phyloP scores from a whole-genome alignment of 2,113 vertebrate genomes.

The Mionectes macconnelli region DNA sequence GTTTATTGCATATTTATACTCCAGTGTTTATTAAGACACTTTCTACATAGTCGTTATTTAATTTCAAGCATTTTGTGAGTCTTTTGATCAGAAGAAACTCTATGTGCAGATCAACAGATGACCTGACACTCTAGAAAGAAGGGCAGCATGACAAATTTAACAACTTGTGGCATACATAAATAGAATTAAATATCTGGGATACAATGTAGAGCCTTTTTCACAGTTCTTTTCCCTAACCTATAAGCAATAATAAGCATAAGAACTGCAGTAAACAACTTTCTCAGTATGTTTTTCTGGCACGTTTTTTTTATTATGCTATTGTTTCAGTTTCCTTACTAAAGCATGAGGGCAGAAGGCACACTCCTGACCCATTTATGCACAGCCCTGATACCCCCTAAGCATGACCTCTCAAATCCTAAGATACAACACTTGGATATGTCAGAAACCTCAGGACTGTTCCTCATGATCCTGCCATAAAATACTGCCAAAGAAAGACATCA shows the following conservation, averaged over 20 bases:
- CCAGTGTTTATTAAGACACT: not conserved
- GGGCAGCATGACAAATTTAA: not conserved
- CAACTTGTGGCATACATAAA: not conserved
- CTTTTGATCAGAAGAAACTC: not conserved
- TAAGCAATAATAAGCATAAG: not conserved
- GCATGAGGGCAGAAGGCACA: not conserved
- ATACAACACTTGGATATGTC: rapidly evolving
- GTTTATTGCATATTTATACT: not conserved
- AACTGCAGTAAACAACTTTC: not conserved
- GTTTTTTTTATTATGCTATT: not conserved
- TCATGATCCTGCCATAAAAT: not conserved
- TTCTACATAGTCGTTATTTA: not conserved
- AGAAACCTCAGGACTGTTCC: not conserved
- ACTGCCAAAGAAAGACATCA: not conserved
- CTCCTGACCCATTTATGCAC: not conserved
- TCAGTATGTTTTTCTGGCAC: not conserved
- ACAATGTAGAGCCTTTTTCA: not conserved
- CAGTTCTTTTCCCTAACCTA: not conserved
- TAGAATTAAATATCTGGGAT: not conserved
- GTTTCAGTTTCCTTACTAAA: not conserved
- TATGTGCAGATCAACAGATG: not conserved
- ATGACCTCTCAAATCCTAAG: not conserved
- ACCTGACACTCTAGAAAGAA: not conserved
- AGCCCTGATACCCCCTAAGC: not conserved
- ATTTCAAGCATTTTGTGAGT: not conserved